Evolutionary conservation across 1,140 invertebrate genomes (phyloP), one percentile per base, ranked within the genome.

Genomic region (Druon quercuslanigerum): DNA sequence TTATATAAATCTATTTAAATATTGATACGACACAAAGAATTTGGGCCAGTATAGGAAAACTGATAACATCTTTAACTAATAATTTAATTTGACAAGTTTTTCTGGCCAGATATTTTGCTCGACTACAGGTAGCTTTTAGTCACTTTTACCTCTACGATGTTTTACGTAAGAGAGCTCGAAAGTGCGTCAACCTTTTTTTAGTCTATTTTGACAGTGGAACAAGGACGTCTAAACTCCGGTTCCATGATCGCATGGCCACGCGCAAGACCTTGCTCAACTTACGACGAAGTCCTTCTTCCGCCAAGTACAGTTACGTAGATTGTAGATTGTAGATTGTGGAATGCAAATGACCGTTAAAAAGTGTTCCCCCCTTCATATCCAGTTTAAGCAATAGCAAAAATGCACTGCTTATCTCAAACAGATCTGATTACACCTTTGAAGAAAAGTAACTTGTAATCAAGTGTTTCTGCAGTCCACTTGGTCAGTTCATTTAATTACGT

Each of bases 221-320:
- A 60, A 60, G 57, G 57, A 60, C 57, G 57, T 60, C 57, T 60
- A 46, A 46, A 46, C 40, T 46, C 40, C 40, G 40, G 40, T 46
- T 46, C 9, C 40, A 46, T 9, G 25, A 20, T 33, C 25, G 25
- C 20, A 60, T 60, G 57, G 14, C 20, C 25, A 33, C 6, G 57
- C 14, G 40, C 25, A 66, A 33, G 60, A 66, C 60, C 60, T 66
- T 66, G 60, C 33, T 16, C 60, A 46, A 66, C 60, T 66, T 40
- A 40, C 40, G 40, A 16, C 14, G 20, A 40, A 66, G 13, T 66
- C 4, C 17, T 20, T 56, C 25, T 66, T 66, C 33, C 25, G 12
- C 13, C 33, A 66, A 46, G 16, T 40, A 40, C 14, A 40, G 33
- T 33, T 66, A 33, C 5, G 25, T 33, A 33, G 5, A 33, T 33